Percentiles rank a stretch among this genome's conserved stretches.
These are phyloP conservation scores for Equus przewalskii DNA, from an alignment of 2,113 vertebrate genomes.

Conservation along the genomic window DNA sequence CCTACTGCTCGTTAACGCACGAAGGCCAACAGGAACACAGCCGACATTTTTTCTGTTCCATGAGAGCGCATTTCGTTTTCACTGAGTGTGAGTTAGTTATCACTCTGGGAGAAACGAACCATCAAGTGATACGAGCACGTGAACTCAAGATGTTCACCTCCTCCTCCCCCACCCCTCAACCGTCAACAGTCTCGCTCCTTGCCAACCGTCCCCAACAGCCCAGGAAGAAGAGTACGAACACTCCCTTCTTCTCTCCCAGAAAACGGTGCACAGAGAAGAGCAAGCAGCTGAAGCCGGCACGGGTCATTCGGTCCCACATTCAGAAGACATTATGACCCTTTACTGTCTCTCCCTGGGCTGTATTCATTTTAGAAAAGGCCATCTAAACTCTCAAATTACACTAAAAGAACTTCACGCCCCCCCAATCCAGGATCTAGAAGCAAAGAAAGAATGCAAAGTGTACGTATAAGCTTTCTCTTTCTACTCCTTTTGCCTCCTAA, in stretches of 20 bases:
- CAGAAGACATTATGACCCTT: no score
- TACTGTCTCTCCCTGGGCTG: background rate
- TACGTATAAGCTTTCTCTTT: background rate
- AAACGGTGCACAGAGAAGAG: background rate
- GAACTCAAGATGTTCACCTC: background rate
- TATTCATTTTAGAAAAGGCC: background rate
- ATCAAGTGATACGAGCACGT: background rate
- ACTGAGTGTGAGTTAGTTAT: background rate
- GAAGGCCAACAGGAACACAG: background rate
- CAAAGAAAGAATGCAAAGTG: background rate
- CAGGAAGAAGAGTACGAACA: no score
- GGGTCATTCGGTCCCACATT: rapidly evolving
- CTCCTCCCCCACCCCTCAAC: no score
- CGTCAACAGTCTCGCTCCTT: background rate
- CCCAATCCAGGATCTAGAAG: background rate
- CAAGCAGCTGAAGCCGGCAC: background rate
- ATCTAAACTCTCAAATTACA: background rate
- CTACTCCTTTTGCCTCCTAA: background rate
- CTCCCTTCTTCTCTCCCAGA: background rate
- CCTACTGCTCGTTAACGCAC: background rate
- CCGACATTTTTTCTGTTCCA: background rate
- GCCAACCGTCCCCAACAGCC: background rate
- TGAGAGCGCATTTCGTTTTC: background rate
- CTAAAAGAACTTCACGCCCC: background rate
- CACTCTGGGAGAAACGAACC: background rate